Conservation (phyloP, 2,888 invertebrate genomes). For the Augochlorella aurata region DNA sequence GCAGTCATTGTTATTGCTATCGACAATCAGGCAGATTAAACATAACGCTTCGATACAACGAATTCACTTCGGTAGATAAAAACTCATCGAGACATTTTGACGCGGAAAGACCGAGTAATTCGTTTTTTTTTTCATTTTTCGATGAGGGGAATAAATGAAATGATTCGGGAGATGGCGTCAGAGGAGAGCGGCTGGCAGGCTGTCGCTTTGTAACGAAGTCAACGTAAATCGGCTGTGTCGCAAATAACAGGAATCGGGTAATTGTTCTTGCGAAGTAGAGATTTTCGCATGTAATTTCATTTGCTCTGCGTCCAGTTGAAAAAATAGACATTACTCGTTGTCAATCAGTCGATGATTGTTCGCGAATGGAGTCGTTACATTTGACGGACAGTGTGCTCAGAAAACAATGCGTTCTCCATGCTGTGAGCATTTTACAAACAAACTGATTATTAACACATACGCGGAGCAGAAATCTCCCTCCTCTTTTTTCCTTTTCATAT, state of each 20-base stretch:
- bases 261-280: neutral
- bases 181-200: neutral
- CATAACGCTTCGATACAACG: neutral
- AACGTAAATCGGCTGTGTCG: neutral
- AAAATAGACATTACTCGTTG: slow-evolving; percentile 5
- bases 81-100: neutral
- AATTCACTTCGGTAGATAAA: neutral
- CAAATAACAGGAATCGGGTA: neutral
- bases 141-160: neutral
- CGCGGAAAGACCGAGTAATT: neutral
- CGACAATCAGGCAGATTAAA: neutral
- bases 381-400: slow-evolving; percentile 33
- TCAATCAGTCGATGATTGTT: slow-evolving; percentile 3
- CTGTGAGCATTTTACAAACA: slow-evolving; percentile 27
- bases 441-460: slow-evolving; percentile 43
- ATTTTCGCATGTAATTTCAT: slow-evolving; percentile 29
- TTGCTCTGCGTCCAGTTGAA: neutral
- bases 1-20: neutral
- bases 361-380: slow-evolving; percentile 6
- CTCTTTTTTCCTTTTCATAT: neutral
- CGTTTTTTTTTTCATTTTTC: neutral
- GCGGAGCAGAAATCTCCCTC: neutral
- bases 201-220: neutral
- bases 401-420: slow-evolving; percentile 18
- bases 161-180: neutral